These are phyloP conservation scores for Malthinus flaveolus DNA, from an alignment of 2,888 invertebrate genomes.

Conservation along the genomic window DNA sequence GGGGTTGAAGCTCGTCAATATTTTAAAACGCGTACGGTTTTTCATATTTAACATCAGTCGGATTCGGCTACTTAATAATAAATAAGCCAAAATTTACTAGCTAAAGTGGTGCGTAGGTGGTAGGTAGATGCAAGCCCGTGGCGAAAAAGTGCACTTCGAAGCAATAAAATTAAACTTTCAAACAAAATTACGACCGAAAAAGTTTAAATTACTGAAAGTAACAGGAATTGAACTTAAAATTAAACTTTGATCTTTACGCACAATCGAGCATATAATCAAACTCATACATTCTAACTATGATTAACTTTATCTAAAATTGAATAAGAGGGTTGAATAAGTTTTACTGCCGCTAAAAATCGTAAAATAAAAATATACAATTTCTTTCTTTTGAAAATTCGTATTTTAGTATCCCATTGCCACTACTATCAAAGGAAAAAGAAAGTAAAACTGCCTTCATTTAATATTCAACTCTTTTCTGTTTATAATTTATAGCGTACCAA, in stretches of 20 bases:
- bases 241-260: constrained; percentile 3
- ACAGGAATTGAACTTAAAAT: not conserved
- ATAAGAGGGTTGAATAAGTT: constrained; percentile 5
- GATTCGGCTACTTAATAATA: not conserved
- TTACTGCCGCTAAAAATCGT: constrained; percentile 1
- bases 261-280: constrained; percentile 6
- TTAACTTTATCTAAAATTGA: constrained; percentile 8
- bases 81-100: too few relatives aligned
- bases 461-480: too few relatives aligned
- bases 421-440: too few relatives aligned
- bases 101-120: too few relatives aligned
- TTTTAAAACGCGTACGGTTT: constrained; percentile 10
- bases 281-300: constrained; percentile 6
- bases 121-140: too few relatives aligned
- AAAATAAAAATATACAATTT: too few relatives aligned
- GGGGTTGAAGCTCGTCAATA: constrained; percentile 8
- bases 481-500: too few relatives aligned
- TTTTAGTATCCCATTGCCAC: too few relatives aligned
- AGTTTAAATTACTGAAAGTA: constrained; percentile 2
- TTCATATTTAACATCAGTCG: not conserved
- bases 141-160: too few relatives aligned
- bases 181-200: not conserved
- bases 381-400: too few relatives aligned
- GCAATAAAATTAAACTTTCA: too few relatives aligned
- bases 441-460: too few relatives aligned